Base-by-base conservation (phyloP, 2,113 vertebrate genomes). In the Gadus chalcogrammus region DNA sequence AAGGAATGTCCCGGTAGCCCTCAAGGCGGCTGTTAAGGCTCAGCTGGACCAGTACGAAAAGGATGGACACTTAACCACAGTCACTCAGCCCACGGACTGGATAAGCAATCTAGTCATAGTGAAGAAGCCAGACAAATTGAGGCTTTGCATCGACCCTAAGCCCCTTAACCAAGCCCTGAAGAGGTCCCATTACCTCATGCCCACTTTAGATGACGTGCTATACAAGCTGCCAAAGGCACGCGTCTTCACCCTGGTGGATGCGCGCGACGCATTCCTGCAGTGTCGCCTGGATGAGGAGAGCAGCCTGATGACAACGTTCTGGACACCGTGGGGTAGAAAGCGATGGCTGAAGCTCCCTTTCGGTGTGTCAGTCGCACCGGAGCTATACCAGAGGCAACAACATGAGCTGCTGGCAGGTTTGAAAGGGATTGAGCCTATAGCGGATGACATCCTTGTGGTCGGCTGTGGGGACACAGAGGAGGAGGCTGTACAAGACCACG, bases 401-500 rank as follows among this genome's bases (percentile, higher is more conserved):
- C 61, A 35, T 60, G 56, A 69, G 9, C 68, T 61, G n/a, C 28
- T 69, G 68, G 13, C 27, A 13, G 53, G 52, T 3, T 31, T 63
- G 1, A 63, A 5, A 5, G 59, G 60, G 5, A 18, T 59, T 3
- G 53, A 72, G 8, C 63, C 28, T 0, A 78, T 78, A 18, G 75
- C 68, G 7, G 72, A 75, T 66, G 65, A 81, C 58, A 72, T 72
- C 3, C 28, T 75, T 11, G 38, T 78, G 3, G 66, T 69, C 1
- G 66, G 66, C 20, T 78, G 76, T 70, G 72, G 65, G 5, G 76
- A 75, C 5, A 75, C 56, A 2, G 48, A 71, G 11, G 48, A 28
- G 8, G 53, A 71, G 16, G 48, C 61, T 18, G 18, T 15, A 1
- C 22, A 8, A 6, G 62, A 71, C 52, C 24, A 24, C 24, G 24